Conservation (phyloP, 2,797 vertebrate species). For the Anableps anableps region DNA sequence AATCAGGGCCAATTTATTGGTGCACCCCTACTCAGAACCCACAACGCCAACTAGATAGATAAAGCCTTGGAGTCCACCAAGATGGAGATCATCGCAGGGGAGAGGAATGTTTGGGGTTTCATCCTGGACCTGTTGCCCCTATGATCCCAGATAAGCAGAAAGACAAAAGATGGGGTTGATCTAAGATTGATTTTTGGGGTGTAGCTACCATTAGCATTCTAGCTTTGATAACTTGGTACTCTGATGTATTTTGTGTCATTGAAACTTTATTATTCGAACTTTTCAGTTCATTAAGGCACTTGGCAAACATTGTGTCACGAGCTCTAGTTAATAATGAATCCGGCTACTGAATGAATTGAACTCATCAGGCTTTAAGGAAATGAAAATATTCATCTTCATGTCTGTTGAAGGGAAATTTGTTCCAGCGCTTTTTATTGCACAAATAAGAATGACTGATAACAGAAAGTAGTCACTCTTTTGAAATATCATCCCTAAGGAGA, state of each 20-base stretch:
- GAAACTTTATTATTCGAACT: background rate
- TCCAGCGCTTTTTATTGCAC: background rate
- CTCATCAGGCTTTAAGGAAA: constrained; percentile 24
- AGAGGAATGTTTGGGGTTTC: background rate
- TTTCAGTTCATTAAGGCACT: background rate
- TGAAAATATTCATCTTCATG: constrained; percentile 11
- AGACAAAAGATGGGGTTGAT: background rate
- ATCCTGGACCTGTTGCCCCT: background rate
- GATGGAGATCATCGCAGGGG: background rate
- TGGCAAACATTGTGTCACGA: constrained; percentile 25
- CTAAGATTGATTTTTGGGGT: background rate
- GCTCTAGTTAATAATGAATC: constrained; percentile 30
- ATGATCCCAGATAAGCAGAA: background rate
- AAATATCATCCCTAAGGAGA: background rate
- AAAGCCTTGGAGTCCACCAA: background rate
- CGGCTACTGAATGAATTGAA: constrained; percentile 36
- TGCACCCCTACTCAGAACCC: too few relatives aligned
- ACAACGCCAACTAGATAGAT: too few relatives aligned
- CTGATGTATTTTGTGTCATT: background rate
- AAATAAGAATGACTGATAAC: constrained; percentile 1
- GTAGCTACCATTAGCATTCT: background rate
- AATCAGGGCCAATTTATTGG: too few relatives aligned
- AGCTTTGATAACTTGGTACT: background rate
- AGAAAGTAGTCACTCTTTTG: background rate
- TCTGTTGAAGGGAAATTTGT: constrained; percentile 1